Evolutionary conservation across 1,140 invertebrate species (phyloP).

Genomic region (Anastrepha obliqua): DNA sequence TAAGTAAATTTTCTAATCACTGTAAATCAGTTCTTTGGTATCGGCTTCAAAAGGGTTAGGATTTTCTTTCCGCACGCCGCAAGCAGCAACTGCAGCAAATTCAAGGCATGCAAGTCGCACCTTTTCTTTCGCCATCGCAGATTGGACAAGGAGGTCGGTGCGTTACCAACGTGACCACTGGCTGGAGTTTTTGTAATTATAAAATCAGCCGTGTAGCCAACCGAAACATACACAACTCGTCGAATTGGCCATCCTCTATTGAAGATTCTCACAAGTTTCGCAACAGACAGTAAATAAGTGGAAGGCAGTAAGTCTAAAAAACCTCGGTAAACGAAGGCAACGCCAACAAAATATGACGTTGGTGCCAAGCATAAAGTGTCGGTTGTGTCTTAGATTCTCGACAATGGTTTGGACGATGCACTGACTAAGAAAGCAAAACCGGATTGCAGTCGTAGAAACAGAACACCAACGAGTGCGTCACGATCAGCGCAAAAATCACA

Average conservation of each 20-base stretch:
- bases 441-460: constrained; percentile 6
- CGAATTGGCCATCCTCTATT: neutral
- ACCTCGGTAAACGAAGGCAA: neutral
- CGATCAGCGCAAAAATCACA: neutral
- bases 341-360: neutral
- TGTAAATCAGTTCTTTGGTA: no score
- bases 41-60: no score
- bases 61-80: no score
- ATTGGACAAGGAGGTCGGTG: no score
- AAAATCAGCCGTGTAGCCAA: neutral
- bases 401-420: neutral
- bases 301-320: neutral
- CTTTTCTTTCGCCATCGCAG: no score
- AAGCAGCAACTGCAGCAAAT: no score
- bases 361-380: neutral
- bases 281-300: neutral
- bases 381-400: neutral
- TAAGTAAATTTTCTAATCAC: no score
- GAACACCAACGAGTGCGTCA: constrained; percentile 8
- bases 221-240: neutral
- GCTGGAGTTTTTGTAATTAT: no score
- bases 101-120: no score
- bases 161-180: no score
- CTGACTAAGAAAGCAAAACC: neutral
- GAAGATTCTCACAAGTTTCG: neutral